Base-by-base conservation (phyloP, 2,113 vertebrate species). In the Orcinus orca region DNA sequence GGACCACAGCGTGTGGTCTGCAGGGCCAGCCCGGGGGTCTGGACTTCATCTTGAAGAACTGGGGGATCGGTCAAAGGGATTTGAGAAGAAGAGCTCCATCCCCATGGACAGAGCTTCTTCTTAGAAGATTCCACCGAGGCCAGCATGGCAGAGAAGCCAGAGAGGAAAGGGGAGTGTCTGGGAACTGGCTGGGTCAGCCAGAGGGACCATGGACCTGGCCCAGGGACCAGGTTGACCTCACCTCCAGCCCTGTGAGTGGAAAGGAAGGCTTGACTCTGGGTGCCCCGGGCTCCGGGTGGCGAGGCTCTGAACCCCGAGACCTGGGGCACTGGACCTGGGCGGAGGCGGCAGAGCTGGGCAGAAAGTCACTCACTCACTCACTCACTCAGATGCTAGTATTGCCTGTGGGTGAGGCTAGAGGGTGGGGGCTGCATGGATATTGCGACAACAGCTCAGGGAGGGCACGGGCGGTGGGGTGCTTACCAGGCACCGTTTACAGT, bases 401-500 rank as follows among this genome's bases (percentile, higher is more conserved):
- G 11, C 53, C 2, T 23, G 25, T 23, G 41, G 53, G 38, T 55
- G 44, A 70, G 44, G 53, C 17, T 71, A 33, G n/a, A 23, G 21
- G 60, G 11, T 41, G 41, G 38, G 14, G n/a, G 2, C 41, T 10
- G 21, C 23, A 1, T 3, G 2, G 41, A 36, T 12, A 65, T 12
- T 20, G 44, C 3, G 1, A 4, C 0, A 53, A 1, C 5, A 41
- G n/a, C 47, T 21, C 25, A 3, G 41, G 20, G 73, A 31, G 44
- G 73, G 53, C 8, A 0, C 0, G 0, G 73, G 18, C 1, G 1
- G 62, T 8, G 2, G n/a, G 70, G 26, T 2, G 6, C 29, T 8
- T 10, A 13, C 14, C 58, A 36, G 29, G 58, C 67, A 7, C 53
- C 25, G 6, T 36, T 41, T 20, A n/a, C 10, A 23, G 31, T 1